These are phyloP conservation scores for Martes flavigula DNA, from an alignment of 2,797 vertebrate species.

Conservation along the genomic window DNA sequence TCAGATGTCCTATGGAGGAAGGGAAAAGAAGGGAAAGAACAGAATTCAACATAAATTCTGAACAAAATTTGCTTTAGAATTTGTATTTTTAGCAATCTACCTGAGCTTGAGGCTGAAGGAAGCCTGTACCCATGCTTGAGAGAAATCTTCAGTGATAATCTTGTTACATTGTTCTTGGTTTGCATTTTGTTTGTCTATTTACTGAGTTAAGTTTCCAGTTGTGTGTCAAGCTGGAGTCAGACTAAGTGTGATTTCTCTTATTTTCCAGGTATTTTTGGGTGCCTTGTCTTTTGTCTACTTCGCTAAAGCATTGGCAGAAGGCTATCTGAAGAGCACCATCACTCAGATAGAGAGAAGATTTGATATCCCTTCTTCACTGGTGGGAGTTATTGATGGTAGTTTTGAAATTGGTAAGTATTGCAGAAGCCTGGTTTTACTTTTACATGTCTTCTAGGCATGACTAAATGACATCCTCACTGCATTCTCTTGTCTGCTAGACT, in stretches of 20 bases:
- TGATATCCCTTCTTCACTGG: conserved; percentile 94
- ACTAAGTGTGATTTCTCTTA: not conserved
- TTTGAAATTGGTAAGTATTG: conserved; percentile 95
- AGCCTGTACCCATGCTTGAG: not conserved
- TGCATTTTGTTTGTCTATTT: not conserved
- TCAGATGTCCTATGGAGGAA: not conserved
- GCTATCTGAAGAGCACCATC: conserved; percentile 96
- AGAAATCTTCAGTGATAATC: not conserved
- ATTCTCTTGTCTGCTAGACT: not conserved
- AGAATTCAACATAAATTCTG: not conserved
- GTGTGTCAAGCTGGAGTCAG: not conserved
- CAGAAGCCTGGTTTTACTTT: conserved; percentile 6
- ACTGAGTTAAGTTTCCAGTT: not conserved
- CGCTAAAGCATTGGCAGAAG: conserved; percentile 93
- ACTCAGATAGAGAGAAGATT: conserved; percentile 97
- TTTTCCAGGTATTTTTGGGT: conserved; percentile 92
- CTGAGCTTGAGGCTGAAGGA: not conserved
- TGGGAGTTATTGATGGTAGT: conserved; percentile 96
- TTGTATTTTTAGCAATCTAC: not conserved
- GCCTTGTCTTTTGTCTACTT: conserved; percentile 95
- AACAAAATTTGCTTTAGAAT: not conserved
- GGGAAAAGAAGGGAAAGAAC: not conserved
- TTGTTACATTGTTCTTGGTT: not conserved
- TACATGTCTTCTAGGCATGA: not conserved
- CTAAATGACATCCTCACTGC: not conserved